A percentile compares a stretch with the other conserved stretches of the same genome.
Conservation (phyloP, 2,888 invertebrate genomes). For the Agrochola litura region DNA sequence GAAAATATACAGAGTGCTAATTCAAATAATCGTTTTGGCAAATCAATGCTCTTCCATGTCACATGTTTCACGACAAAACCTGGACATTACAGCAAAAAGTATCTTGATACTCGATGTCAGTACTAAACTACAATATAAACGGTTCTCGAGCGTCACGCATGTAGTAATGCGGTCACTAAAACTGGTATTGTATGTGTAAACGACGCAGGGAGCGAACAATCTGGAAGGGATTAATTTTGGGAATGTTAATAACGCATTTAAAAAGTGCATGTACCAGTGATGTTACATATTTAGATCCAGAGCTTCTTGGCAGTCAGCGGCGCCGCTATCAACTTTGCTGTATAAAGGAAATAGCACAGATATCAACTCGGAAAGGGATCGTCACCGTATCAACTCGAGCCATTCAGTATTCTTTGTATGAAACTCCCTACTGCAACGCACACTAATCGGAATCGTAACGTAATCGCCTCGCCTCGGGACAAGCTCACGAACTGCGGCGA, state of each 20-base stretch:
- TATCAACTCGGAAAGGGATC: no score
- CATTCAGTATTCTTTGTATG: no score
- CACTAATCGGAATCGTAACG: no score
- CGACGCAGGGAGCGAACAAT: conserved; percentile 1
- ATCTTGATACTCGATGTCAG: conserved; percentile 19
- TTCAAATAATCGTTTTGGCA: conserved; percentile 4
- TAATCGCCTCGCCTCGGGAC: no score
- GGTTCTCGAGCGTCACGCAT: conserved; percentile 4
- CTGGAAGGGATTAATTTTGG: conserved; percentile 17
- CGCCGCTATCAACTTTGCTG: not conserved
- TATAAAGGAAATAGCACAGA: no score
- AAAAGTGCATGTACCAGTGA: no score
- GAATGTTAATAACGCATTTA: not conserved
- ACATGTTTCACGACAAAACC: conserved; percentile 19
- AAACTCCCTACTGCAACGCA: no score
- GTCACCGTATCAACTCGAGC: no score
- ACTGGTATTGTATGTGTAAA: conserved; percentile 13
- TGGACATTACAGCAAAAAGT: conserved; percentile 19
- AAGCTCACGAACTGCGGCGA: no score
- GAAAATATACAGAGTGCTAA: not conserved
- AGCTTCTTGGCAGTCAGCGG: not conserved
- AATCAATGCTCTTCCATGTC: not conserved
- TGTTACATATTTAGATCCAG: not conserved
- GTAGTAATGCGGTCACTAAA: conserved; percentile 40
- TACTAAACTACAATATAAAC: conserved; percentile 53